phyloP scores from a whole-genome alignment of 2,113 vertebrate species.

The Hippocampus mohnikei region DNA sequence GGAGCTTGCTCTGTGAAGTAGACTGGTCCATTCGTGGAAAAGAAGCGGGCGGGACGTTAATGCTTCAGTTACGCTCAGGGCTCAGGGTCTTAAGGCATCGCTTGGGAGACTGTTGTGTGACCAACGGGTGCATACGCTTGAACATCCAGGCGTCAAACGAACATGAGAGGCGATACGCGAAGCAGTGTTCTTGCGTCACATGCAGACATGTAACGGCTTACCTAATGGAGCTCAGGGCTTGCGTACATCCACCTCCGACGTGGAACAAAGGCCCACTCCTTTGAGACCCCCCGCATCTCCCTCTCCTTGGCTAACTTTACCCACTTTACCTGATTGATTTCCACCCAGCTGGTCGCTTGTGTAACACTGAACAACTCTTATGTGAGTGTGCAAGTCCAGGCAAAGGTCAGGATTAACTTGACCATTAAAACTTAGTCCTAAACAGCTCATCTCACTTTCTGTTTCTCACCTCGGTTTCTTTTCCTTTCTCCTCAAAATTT shows the following conservation, averaged over 20 bases:
- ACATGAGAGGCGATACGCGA: slow-evolving; percentile 23
- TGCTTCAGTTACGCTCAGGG: slow-evolving; percentile 22
- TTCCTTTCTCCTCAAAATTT: not conserved
- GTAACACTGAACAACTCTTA: slow-evolving; percentile 36
- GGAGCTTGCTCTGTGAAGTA: slow-evolving; percentile 14
- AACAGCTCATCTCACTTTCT: not conserved
- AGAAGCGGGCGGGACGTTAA: slow-evolving; percentile 36
- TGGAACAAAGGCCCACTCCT: slow-evolving; percentile 60
- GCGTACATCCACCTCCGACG: slow-evolving; percentile 48
- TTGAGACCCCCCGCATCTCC: slow-evolving; percentile 50
- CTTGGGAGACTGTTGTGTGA: slow-evolving; percentile 36
- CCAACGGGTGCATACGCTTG: slow-evolving; percentile 4
- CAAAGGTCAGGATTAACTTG: not conserved
- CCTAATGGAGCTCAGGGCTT: slow-evolving; percentile 30
- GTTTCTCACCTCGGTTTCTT: not conserved
- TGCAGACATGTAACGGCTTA: slow-evolving; percentile 6
- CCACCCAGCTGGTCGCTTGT: slow-evolving; percentile 53
- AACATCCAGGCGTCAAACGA: not conserved
- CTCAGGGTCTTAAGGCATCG: slow-evolving; percentile 26
- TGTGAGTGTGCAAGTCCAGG: slow-evolving; percentile 4
- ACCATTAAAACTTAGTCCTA: not conserved
- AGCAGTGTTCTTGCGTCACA: slow-evolving; percentile 37
- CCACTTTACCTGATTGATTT: slow-evolving; percentile 69
- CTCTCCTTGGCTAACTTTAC: slow-evolving; percentile 48
- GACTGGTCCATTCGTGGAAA: slow-evolving; percentile 58